Conservation (phyloP, 2,113 vertebrate genomes). For the Psephotus haematonotus region DNA sequence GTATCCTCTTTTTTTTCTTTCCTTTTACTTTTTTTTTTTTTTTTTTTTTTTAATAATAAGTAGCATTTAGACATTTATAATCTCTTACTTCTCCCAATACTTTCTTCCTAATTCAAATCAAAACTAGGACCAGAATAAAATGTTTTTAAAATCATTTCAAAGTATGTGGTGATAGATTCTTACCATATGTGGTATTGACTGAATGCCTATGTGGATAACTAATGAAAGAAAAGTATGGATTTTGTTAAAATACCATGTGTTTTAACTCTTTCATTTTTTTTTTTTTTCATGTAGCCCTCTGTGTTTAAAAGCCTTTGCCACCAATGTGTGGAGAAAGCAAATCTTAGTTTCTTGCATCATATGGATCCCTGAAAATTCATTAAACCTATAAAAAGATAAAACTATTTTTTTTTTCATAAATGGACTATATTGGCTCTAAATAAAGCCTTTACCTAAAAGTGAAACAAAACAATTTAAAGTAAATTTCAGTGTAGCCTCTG, state of each 20-base stretch:
- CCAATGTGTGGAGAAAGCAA: background rate
- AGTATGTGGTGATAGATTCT: background rate
- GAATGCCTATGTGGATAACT: background rate
- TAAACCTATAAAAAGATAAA: background rate
- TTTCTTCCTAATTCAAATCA: background rate
- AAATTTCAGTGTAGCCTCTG: background rate
- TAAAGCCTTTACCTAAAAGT: background rate
- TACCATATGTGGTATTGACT: background rate
- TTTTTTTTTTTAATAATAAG: no score
- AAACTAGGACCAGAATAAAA: background rate
- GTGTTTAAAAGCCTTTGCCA: background rate
- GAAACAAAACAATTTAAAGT: background rate
- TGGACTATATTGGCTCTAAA: background rate
- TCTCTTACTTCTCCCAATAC: background rate
- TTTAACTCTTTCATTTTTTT: background rate
- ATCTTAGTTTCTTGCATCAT: background rate
- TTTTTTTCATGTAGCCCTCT: background rate
- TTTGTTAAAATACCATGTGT: background rate
- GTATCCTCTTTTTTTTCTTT: no score
- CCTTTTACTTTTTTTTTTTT: no score
- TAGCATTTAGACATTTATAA: background rate
- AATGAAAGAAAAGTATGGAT: constrained; percentile 7
- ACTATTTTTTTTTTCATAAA: background rate
- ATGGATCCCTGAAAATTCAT: background rate
- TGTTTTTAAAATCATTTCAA: background rate